Conservation (phyloP, 2,888 invertebrate species). For the Pristionchus mayeri region DNA sequence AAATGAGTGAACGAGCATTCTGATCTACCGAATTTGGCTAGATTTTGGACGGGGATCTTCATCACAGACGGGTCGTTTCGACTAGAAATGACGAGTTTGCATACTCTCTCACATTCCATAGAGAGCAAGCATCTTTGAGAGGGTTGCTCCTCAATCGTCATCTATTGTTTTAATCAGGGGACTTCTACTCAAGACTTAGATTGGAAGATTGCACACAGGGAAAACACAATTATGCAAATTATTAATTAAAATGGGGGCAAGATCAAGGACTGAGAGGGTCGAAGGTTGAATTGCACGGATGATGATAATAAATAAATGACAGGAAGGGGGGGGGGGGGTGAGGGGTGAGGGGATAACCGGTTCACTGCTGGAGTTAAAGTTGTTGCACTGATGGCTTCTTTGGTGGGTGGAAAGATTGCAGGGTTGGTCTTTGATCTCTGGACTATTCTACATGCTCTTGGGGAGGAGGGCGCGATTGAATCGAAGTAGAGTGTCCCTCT, state of each 20-base stretch:
- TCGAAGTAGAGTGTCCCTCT: slow-evolving; percentile 58
- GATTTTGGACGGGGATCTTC: background rate
- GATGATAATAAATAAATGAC: background rate
- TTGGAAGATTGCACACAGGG: background rate
- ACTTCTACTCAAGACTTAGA: slow-evolving; percentile 10
- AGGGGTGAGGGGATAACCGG: background rate
- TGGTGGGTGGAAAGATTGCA: slow-evolving; percentile 18
- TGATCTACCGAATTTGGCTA: slow-evolving; percentile 35
- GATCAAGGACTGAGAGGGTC: background rate
- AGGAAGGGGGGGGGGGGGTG: no score
- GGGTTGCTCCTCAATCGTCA: no score
- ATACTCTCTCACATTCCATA: no score
- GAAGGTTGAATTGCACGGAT: background rate
- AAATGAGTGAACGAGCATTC: background rate
- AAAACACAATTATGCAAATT: background rate
- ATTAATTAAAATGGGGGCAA: background rate
- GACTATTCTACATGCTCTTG: background rate
- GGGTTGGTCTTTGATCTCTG: background rate
- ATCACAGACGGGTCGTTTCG: slow-evolving; percentile 35
- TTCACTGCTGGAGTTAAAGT: slow-evolving; percentile 2
- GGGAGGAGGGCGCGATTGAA: slow-evolving; percentile 57
- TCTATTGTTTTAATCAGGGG: no score
- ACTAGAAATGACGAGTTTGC: background rate
- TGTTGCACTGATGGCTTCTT: slow-evolving; percentile 13
- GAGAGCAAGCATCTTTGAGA: no score